Evolutionary conservation across 1,140 invertebrate genomes (phyloP).

Genomic region (Zaprionus taronus): DNA sequence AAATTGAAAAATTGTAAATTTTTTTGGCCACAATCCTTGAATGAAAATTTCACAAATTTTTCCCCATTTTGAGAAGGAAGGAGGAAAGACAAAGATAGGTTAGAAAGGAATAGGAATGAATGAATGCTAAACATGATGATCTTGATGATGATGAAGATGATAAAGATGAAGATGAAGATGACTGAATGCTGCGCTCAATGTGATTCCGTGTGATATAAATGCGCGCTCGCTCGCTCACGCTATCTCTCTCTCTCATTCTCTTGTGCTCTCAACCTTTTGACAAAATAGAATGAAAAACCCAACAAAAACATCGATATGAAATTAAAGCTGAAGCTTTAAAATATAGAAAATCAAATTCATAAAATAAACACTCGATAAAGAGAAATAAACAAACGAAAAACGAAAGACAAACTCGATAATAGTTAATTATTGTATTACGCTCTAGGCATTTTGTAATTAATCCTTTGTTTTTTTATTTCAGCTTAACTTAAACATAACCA

Average conservation of each 20-base stretch:
- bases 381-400: constrained; percentile 17
- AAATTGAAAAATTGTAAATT: constrained; percentile 57
- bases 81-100: constrained; percentile 2
- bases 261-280: not conserved
- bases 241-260: not conserved
- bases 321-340: constrained; percentile 9
- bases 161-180: not conserved
- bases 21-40: constrained; percentile 46
- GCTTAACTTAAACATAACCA: constrained; percentile 2
- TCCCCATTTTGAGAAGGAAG: constrained; percentile 4
- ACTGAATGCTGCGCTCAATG: not conserved
- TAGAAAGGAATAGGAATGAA: constrained; percentile 1
- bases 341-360: constrained; percentile 20
- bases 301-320: constrained; percentile 32
- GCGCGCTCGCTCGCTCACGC: constrained; percentile 7
- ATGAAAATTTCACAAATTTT: constrained; percentile 57
- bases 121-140: not conserved
- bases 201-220: constrained; percentile 1
- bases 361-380: constrained; percentile 9
- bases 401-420: constrained; percentile 31
- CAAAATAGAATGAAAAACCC: not conserved
- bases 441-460: constrained; percentile 25
- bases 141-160: not conserved
- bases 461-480: constrained; percentile 38
- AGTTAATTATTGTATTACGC: constrained; percentile 12